A percentile compares a stretch with the other conserved stretches of the same genome.
Conservation (phyloP, 2,113 vertebrate genomes). For the Athene noctua region DNA sequence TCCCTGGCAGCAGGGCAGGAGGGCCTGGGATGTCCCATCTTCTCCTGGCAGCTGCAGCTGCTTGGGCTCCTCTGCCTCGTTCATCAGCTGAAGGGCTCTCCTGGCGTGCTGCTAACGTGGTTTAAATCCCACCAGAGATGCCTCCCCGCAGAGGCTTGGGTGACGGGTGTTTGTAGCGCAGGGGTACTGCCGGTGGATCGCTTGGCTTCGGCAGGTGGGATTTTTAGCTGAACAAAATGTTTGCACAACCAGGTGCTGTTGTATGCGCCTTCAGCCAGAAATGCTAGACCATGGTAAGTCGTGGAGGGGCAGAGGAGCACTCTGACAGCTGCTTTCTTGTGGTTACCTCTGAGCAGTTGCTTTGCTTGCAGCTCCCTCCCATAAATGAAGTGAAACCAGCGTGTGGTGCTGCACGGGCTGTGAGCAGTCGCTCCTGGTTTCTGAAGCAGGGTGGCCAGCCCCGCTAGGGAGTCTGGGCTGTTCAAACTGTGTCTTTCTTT, state of each 20-base stretch:
- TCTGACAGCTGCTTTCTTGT: background rate
- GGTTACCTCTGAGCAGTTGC: background rate
- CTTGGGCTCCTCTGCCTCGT: background rate
- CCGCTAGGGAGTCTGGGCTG: background rate
- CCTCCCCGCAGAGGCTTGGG: background rate
- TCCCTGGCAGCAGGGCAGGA: background rate
- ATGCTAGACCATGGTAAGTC: background rate
- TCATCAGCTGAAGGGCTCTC: background rate
- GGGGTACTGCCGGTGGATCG: background rate
- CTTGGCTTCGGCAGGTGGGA: background rate
- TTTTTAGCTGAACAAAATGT: background rate
- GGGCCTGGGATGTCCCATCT: background rate
- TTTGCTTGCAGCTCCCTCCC: background rate
- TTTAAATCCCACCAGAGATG: slow-evolving; percentile 12
- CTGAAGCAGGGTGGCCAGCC: background rate
- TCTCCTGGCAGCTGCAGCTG: background rate
- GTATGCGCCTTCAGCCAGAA: background rate
- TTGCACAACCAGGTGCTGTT: background rate
- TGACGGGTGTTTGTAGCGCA: background rate
- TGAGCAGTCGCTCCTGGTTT: background rate
- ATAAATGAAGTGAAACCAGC: background rate
- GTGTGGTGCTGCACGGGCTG: background rate
- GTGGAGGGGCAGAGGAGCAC: background rate
- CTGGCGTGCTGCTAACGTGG: background rate
- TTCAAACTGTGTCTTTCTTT: background rate